Percentiles rank a stretch among this genome's conserved stretches.
phyloP scores from a whole-genome alignment of 2,797 vertebrate genomes.

The Acanthornis magna region DNA sequence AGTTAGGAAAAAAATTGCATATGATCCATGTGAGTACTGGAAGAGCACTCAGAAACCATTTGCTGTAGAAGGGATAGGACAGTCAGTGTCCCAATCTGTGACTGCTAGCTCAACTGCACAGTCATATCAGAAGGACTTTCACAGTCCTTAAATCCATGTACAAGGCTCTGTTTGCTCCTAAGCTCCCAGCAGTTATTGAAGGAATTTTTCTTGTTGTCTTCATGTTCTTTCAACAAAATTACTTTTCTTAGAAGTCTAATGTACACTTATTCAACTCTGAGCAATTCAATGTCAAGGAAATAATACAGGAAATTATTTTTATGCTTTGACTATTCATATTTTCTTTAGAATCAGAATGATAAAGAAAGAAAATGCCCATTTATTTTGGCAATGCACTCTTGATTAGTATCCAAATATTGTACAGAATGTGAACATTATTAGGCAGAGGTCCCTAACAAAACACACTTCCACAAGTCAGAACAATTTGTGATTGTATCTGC shows the following conservation, averaged over 20 bases:
- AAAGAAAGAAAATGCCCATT: not conserved
- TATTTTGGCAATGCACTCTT: not conserved
- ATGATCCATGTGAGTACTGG: not conserved
- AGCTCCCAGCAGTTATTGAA: not conserved
- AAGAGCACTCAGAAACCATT: not conserved
- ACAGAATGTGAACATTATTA: not conserved
- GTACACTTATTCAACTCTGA: not conserved
- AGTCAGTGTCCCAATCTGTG: not conserved
- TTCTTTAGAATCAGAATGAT: not conserved
- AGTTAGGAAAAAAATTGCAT: accelerated
- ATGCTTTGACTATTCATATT: not conserved
- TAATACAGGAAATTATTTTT: not conserved
- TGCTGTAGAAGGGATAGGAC: not conserved
- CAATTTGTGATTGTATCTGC: not conserved
- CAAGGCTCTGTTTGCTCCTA: not conserved
- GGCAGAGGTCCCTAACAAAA: not conserved
- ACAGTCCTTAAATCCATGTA: not conserved
- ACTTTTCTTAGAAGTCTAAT: not conserved
- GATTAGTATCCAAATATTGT: not conserved
- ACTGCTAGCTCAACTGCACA: not conserved
- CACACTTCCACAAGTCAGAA: not conserved
- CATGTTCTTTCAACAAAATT: not conserved
- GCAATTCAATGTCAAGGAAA: not conserved
- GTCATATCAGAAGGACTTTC: not conserved
- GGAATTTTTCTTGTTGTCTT: not conserved